Base-by-base conservation (phyloP, 2,888 invertebrate genomes). In the Balanococcus diminutus region DNA sequence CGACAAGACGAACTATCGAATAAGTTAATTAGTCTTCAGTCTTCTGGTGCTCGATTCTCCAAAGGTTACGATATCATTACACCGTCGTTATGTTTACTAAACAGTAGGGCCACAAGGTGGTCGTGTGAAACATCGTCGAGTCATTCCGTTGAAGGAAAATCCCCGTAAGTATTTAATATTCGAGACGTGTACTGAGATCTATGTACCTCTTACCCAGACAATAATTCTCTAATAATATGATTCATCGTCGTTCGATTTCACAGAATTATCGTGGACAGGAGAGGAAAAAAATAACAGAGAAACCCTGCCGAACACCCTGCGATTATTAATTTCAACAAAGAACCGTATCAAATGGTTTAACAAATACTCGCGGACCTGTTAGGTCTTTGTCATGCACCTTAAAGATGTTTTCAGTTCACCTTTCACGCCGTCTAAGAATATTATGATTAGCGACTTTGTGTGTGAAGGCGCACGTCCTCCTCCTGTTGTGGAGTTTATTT, bases 301-400 rank as follows among this genome's bases (percentile, higher is more conserved):
- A n/a, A n/a, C n/a, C n/a, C n/a, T n/a, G n/a, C n/a, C n/a, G 56
- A 56, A 56, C 56, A 22, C 56, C 19, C 56, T 9, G 56, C 56
- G 56, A 56, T 56, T 56, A 56, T 56, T 56, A 56, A 56, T 56
- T 56, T 56, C 56, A 56, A 56, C 56, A 56, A 56, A 56, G 56
- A 56, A 56, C 22, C 56, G 56, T 56, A 56, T 56, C 56, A 19
- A 6, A 56, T 56, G 56, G 42, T 42, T 42, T 56, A 56, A 56
- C 56, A 56, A 42, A 42, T 42, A 42, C 42, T 42, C 42, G 42
- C 42, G 42, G 11, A 42, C 42, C 42, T 42, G 42, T 14, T 9
- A 42, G 16, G 3, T 42, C 42, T 42, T 42, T 42, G 42, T 42
- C 42, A 42, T 42, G 42, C 42, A 42, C 42, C 42, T 42, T 14